phyloP scores from a whole-genome alignment of 2,888 invertebrate genomes.

The Apamea monoglypha region DNA sequence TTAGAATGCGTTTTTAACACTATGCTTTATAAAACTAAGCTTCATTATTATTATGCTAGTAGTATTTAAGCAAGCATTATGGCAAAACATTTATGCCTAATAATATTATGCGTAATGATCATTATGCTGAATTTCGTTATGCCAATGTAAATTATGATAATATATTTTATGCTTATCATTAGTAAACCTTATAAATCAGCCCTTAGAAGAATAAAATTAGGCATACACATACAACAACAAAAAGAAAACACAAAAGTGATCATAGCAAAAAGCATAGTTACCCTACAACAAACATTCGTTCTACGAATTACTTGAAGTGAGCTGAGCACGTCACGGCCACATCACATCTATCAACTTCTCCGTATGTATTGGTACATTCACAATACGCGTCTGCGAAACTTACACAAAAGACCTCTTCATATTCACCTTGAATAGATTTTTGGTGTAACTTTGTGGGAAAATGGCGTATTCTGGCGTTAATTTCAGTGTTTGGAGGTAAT shows the following conservation, averaged over 20 bases:
- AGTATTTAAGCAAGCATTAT: too few species aligned
- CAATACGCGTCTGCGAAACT: slow-evolving; percentile 32
- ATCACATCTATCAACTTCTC: slow-evolving; percentile 62
- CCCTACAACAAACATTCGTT: slow-evolving; percentile 54
- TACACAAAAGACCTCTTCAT: slow-evolving; percentile 35
- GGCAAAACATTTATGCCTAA: too few species aligned
- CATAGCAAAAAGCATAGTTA: slow-evolving; percentile 23
- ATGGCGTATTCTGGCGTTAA: not conserved
- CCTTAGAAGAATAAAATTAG: not conserved
- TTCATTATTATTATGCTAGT: too few species aligned
- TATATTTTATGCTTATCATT: too few species aligned
- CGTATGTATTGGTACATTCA: slow-evolving; percentile 44
- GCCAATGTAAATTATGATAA: too few species aligned
- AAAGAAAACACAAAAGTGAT: not conserved
- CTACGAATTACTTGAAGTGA: slow-evolving; percentile 62
- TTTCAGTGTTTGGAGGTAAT: too few species aligned
- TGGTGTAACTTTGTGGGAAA: not conserved
- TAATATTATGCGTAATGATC: too few species aligned
- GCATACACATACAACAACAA: not conserved
- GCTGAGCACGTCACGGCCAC: slow-evolving; percentile 66
- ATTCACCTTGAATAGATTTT: slow-evolving; percentile 1
- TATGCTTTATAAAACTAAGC: too few species aligned
- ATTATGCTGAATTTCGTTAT: too few species aligned
- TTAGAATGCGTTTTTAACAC: too few species aligned
- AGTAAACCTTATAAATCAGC: too few species aligned